These are phyloP conservation scores for Lasius platythorax DNA, from an alignment of 2,888 invertebrate genomes.

Conservation along the genomic window DNA sequence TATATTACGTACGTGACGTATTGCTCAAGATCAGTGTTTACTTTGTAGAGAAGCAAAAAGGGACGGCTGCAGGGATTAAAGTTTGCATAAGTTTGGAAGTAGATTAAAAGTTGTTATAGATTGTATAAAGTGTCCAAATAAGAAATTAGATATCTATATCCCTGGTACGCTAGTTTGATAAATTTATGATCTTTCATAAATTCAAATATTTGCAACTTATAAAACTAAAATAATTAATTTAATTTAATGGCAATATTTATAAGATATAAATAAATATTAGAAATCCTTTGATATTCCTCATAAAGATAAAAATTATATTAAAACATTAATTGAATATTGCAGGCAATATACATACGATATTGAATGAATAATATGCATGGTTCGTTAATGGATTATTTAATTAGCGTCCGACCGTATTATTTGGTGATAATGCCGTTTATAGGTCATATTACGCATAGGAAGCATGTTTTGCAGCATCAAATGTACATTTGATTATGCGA, in stretches of 20 bases:
- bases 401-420: constrained; percentile 33
- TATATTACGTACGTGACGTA: constrained; percentile 25
- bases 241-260: background rate
- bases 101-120: constrained; percentile 5
- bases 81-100: constrained; percentile 9
- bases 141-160: constrained; percentile 1
- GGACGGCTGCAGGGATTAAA: constrained; percentile 5
- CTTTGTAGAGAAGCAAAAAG: constrained; percentile 1
- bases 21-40: constrained; percentile 8
- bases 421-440: constrained; percentile 29
- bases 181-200: background rate
- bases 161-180: background rate
- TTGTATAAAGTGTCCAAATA: background rate
- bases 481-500: constrained; percentile 42
- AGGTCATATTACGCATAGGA: constrained; percentile 7
- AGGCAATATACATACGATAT: background rate
- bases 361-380: constrained; percentile 38
- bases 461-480: constrained; percentile 29
- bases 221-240: constrained; percentile 5
- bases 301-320: constrained; percentile 11
- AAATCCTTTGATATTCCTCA: background rate
- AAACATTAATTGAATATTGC: constrained; percentile 2
- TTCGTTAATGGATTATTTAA: constrained; percentile 50
- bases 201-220: background rate
- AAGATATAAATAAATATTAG: background rate